phyloP scores from a whole-genome alignment of 2,888 invertebrate species.

The Lymantria dispar region DNA sequence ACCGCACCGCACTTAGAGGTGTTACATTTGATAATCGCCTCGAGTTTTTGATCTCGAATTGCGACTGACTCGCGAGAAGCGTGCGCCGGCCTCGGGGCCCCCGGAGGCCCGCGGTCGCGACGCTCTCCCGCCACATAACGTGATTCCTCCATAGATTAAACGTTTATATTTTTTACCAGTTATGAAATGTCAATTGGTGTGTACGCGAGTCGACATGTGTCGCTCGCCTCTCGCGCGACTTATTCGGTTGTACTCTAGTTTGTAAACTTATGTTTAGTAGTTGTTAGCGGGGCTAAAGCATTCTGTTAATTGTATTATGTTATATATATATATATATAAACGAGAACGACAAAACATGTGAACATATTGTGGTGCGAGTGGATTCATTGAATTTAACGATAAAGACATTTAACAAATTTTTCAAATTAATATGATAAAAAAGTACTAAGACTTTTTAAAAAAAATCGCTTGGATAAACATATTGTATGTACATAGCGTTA shows the following conservation, averaged over 20 bases:
- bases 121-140: slow-evolving; percentile 31
- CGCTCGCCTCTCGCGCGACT: slow-evolving; percentile 50
- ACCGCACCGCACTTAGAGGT: slow-evolving; percentile 32
- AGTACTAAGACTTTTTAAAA: slow-evolving; percentile 78
- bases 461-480: slow-evolving; percentile 74
- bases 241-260: slow-evolving; percentile 66
- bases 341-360: slow-evolving; percentile 45
- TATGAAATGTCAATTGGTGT: slow-evolving; percentile 64
- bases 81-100: slow-evolving; percentile 8
- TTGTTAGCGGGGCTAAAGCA: slow-evolving; percentile 65
- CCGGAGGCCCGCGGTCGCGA: background rate
- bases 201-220: slow-evolving; percentile 42
- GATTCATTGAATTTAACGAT: slow-evolving; percentile 71
- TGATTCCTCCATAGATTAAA: slow-evolving; percentile 67
- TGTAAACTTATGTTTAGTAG: slow-evolving; percentile 65
- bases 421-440: slow-evolving; percentile 77
- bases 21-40: slow-evolving; percentile 36
- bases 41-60: slow-evolving; percentile 69
- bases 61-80: slow-evolving; percentile 40
- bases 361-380: slow-evolving; percentile 67
- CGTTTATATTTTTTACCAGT: slow-evolving; percentile 65
- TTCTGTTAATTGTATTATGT: slow-evolving; percentile 71
- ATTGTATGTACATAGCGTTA: slow-evolving; percentile 78
- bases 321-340: slow-evolving; percentile 33
- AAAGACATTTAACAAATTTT: slow-evolving; percentile 81